A percentile compares a stretch with the other conserved stretches of the same genome.
phyloP scores from a whole-genome alignment of 2,797 vertebrate genomes.

The Aldrovandia affinis region DNA sequence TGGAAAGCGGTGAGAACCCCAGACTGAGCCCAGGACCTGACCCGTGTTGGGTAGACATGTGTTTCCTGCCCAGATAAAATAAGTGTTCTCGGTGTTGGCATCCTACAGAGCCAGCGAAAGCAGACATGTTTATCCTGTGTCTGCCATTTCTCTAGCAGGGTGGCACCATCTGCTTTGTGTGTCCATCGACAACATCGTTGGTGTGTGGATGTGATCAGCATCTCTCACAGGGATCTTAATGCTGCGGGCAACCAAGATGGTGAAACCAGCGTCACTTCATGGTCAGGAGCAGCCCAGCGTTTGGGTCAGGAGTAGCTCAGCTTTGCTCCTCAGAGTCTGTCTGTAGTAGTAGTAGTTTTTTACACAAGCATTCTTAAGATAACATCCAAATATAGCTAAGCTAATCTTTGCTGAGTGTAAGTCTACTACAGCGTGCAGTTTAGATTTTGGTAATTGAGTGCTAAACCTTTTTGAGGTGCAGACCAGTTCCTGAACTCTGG shows the following conservation, averaged over 20 bases:
- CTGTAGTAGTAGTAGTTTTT: not conserved
- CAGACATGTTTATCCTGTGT: not conserved
- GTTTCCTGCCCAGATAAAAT: not conserved
- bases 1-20: not conserved
- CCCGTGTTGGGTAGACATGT: not conserved
- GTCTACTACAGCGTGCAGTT: not conserved
- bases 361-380: not conserved
- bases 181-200: no score
- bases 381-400: not conserved
- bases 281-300: no score
- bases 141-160: not conserved
- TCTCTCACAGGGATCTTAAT: not conserved
- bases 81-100: not conserved
- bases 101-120: not conserved
- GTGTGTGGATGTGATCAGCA: not conserved
- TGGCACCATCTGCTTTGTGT: not conserved
- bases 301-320: no score
- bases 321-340: no score
- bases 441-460: not conserved
- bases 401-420: not conserved
- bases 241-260: not conserved
- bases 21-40: not conserved
- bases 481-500: no score
- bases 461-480: not conserved
- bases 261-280: no score